Conservation (phyloP, 2,888 invertebrate genomes). For the Napeogenes sylphis region DNA sequence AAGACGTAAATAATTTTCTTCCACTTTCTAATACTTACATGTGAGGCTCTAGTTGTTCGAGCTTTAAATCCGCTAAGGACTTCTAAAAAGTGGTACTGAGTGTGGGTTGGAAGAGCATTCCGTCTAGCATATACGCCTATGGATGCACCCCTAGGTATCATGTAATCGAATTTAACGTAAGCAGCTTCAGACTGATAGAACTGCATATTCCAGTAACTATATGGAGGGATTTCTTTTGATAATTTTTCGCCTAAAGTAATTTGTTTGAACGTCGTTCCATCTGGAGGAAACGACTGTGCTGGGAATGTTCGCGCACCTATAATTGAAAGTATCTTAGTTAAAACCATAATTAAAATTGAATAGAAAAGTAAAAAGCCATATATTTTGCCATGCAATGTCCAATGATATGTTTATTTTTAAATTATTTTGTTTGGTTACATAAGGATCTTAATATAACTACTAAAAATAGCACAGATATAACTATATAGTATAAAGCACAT, state of each 20-base stretch:
- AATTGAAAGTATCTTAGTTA: conserved; percentile 37
- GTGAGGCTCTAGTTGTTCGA: conserved; percentile 88
- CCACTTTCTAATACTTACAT: conserved; percentile 81
- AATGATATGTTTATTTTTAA: conserved; percentile 5
- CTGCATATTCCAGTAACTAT: conserved; percentile 98
- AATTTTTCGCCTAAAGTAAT: conserved; percentile 91
- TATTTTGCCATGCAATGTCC: conserved; percentile 5
- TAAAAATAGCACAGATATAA: conserved; percentile 10
- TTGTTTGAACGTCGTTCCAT: conserved; percentile 94
- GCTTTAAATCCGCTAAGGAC: conserved; percentile 94
- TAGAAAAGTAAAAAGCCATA: conserved; percentile 9
- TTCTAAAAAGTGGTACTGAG: conserved; percentile 97
- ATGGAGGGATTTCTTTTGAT: conserved; percentile 92
- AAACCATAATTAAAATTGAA: neutral
- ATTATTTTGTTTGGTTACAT: conserved; percentile 9
- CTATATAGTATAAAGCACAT: conserved; percentile 40
- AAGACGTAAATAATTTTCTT: conserved; percentile 15
- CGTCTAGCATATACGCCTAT: conserved; percentile 96
- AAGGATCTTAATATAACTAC: conserved; percentile 11
- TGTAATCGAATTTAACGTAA: conserved; percentile 96
- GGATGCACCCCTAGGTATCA: conserved; percentile 92
- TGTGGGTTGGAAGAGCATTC: conserved; percentile 96
- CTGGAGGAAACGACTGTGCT: conserved; percentile 93
- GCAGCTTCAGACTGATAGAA: conserved; percentile 96
- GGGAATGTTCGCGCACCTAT: conserved; percentile 92